Conservation (phyloP, 2,113 vertebrate genomes). For the Fukomys damarensis region DNA sequence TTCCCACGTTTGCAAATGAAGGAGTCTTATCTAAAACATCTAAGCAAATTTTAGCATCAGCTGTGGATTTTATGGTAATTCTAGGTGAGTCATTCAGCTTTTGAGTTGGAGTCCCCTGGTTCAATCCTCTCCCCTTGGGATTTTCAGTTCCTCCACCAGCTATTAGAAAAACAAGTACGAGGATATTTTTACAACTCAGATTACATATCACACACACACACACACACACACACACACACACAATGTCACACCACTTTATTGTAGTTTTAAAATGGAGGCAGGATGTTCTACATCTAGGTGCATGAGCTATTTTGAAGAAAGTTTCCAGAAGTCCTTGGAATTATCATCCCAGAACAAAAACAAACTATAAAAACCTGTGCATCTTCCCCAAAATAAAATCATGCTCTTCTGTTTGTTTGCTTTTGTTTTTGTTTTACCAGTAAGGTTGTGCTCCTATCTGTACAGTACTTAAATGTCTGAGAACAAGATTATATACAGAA, state of each 20-base stretch:
- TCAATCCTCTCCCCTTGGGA: neutral
- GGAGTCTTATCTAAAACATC: neutral
- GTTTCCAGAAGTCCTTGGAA: slow-evolving; percentile 34
- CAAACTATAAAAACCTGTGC: neutral
- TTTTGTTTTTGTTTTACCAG: neutral
- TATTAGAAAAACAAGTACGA: neutral
- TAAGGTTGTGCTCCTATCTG: neutral
- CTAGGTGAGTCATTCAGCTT: neutral
- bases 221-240: neutral
- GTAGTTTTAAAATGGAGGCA: neutral
- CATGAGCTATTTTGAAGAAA: neutral
- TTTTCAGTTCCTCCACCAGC: neutral
- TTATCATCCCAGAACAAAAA: slow-evolving; percentile 36
- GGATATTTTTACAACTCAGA: neutral
- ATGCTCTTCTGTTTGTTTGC: neutral
- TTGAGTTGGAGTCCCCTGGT: neutral
- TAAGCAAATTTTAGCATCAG: neutral
- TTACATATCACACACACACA: neutral
- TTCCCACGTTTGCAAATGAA: neutral
- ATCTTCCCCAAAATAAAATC: neutral
- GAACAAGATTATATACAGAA: slow-evolving; percentile 40
- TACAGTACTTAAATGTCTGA: neutral
- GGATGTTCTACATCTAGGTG: neutral
- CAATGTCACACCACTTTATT: neutral
- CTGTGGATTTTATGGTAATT: neutral